These are phyloP conservation scores for Caenorhabditis briggsae DNA, from an alignment of 1,140 invertebrate genomes.

Conservation along the genomic window DNA sequence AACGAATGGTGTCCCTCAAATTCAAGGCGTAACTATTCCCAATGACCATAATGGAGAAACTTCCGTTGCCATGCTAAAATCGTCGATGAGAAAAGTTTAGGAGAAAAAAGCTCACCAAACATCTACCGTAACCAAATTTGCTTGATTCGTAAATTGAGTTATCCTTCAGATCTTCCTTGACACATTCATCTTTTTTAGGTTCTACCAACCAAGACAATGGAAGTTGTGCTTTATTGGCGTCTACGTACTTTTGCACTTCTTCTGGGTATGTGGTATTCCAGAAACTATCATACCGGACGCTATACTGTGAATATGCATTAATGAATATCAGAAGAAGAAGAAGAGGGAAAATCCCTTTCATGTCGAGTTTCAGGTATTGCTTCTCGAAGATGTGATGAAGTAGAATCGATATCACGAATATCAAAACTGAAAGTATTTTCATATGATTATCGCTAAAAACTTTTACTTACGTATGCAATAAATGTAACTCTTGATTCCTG, in stretches of 20 bases:
- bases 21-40: neutral
- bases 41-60: neutral
- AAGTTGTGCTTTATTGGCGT: too few relatives aligned
- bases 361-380: neutral
- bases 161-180: too few relatives aligned
- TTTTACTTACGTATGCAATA: neutral
- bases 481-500: neutral
- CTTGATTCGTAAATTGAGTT: too few relatives aligned
- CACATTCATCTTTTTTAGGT: too few relatives aligned
- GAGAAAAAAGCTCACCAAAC: too few relatives aligned
- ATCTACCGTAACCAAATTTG: too few relatives aligned
- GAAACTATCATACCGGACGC: conserved; percentile 7
- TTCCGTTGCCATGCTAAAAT: neutral
- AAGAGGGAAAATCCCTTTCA: neutral
- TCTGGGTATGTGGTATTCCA: neutral
- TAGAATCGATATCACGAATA: neutral
- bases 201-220: too few relatives aligned
- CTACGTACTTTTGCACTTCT: neutral
- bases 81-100: too few relatives aligned
- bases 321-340: neutral
- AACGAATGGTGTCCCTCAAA: neutral
- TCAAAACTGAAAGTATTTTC: neutral
- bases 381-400: conserved; percentile 48
- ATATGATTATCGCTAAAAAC: neutral
- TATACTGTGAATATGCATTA: conserved; percentile 2